phyloP scores from a whole-genome alignment of 1,140 invertebrate genomes.

The Heliconius himera region DNA sequence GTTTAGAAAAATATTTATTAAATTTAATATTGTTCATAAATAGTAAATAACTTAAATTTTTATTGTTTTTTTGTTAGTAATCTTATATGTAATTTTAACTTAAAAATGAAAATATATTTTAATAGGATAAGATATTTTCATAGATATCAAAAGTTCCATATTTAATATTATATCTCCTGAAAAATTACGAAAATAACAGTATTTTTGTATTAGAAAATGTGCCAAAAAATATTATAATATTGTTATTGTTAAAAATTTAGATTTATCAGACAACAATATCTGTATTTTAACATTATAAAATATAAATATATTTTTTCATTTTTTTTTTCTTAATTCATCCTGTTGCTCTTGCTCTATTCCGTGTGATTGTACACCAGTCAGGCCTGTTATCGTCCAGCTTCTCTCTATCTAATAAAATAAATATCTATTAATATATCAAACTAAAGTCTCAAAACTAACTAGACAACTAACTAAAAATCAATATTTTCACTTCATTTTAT shows the following conservation, averaged over 20 bases:
- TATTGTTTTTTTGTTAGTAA: not conserved
- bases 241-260: conserved; percentile 12
- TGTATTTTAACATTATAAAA: not conserved
- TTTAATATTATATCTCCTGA: not conserved
- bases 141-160: not conserved
- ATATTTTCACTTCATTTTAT: too few species aligned
- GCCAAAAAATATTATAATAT: conserved; percentile 21
- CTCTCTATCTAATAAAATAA: too few species aligned
- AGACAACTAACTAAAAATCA: too few species aligned
- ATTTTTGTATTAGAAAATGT: conserved; percentile 11
- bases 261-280: not conserved
- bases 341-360: too few species aligned
- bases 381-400: too few species aligned
- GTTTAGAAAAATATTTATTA: not conserved
- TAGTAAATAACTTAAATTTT: not conserved
- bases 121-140: not conserved
- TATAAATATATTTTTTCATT: not conserved
- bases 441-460: too few species aligned
- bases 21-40: not conserved
- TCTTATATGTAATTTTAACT: not conserved
- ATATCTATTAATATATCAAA: too few species aligned
- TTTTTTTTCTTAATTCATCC: not conserved
- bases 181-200: not conserved
- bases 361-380: too few species aligned
- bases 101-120: not conserved